These are phyloP conservation scores for Struthio camelus DNA, from an alignment of 2,113 vertebrate genomes.

Conservation along the genomic window DNA sequence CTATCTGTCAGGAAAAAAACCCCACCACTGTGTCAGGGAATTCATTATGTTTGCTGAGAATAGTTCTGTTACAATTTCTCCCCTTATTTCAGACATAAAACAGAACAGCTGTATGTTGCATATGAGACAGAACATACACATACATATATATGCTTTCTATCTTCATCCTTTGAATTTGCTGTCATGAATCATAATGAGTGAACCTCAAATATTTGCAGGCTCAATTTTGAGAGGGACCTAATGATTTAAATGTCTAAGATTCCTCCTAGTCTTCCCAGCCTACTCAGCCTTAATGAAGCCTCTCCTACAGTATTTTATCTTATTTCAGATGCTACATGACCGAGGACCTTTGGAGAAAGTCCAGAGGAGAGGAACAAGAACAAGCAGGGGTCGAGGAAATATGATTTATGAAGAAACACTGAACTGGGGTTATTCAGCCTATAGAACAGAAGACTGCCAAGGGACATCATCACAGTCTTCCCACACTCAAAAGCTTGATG, in stretches of 20 bases:
- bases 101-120: conserved; percentile 31
- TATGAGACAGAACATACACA: conserved; percentile 7
- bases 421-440: not conserved
- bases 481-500: not conserved
- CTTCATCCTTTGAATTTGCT: conserved; percentile 37
- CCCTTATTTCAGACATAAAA: conserved; percentile 59
- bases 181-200: not conserved
- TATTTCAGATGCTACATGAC: not conserved
- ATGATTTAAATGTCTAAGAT: not conserved
- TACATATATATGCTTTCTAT: conserved; percentile 50
- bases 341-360: not conserved
- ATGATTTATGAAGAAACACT: not conserved
- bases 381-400: not conserved
- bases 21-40: not conserved
- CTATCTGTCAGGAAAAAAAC: not conserved
- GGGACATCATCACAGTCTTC: not conserved
- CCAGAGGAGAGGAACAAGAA: not conserved
- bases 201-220: not conserved
- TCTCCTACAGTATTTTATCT: not conserved
- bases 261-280: not conserved
- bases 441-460: not conserved
- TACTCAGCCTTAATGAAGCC: not conserved
- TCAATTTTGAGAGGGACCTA: not conserved
- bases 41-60: conserved; percentile 36
- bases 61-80: conserved; percentile 24